Evolutionary conservation across 23 tunicate genomes (phyloP), one percentile per base, ranked within the genome.

Genomic region (Oikopleura vanhoeffeni): DNA sequence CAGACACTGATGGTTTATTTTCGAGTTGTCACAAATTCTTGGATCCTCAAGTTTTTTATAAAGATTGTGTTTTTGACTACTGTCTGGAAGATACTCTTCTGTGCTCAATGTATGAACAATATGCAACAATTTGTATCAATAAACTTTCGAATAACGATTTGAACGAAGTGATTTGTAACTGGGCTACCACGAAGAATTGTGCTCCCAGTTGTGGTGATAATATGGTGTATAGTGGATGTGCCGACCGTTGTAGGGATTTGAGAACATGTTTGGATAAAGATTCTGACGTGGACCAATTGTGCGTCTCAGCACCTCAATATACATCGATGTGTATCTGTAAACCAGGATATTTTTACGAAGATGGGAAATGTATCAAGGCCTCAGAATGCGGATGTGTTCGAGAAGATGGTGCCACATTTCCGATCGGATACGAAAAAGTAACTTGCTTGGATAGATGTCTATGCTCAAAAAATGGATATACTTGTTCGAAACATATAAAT

Each of bases 21-120:
- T 1, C 41, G 34, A 39, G 24, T 24, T 86, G 88, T 76, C 71
- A 83, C 40, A 76, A 0, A 8, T 2, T 41, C 41, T 76, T 86
- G 3, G 76, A 86, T 41, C 57, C 58, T 24, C 34, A 34, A 36
- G 8, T 77, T 36, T 28, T 3, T 39, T 0, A 84, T 30, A 40
- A 86, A 27, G 71, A 84, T 84, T 86, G 88, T 0, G 86, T 86
- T 18, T 86, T 86, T 41, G 88, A 86, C 86, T 40, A n/a, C 38
- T 86, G 88, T 0, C 76, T 67, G 40, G 57, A 58, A 4, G 41
- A 84, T 27, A 49, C 86, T 83, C 38, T 84, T 13, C 83, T 76
- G n/a, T 85, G 40, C 32, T 28, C 40, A 40, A 0, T 39, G 40
- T 35, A 39, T 13, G 39, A 83, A 39, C 36, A 24, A n/a, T 76